A percentile compares a stretch with the other conserved stretches of the same genome.
phyloP scores from a whole-genome alignment of 2,888 invertebrate genomes.

The Amblyjoppa proteus region DNA sequence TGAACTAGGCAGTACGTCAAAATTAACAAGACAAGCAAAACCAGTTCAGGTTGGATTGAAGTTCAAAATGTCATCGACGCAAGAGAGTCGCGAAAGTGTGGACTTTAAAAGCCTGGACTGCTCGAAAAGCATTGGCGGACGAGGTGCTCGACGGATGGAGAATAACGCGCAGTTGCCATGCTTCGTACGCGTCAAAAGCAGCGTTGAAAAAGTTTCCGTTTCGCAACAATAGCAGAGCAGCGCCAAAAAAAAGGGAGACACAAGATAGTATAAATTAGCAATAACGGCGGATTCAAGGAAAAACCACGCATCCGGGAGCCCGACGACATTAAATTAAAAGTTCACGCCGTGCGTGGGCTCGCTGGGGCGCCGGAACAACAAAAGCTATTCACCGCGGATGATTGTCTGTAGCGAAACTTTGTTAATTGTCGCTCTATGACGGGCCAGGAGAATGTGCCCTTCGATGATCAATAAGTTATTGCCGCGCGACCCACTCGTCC shows the following conservation, averaged over 20 bases:
- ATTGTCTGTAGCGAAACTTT: slow-evolving; percentile 54
- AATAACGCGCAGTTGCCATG: not conserved
- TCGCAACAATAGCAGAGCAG: slow-evolving; percentile 1
- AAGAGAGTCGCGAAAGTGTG: not conserved
- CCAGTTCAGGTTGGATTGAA: not conserved
- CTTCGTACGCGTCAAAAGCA: not conserved
- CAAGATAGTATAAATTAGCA: slow-evolving; percentile 20
- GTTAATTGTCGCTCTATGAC: slow-evolving; percentile 51
- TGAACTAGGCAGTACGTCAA: not conserved
- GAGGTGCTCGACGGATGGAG: not conserved
- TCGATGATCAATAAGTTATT: slow-evolving; percentile 19
- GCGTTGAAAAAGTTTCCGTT: slow-evolving; percentile 10
- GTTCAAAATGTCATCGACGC: not conserved
- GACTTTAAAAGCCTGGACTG: not conserved
- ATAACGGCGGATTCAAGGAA: not conserved
- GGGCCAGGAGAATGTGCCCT: not conserved
- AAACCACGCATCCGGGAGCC: slow-evolving; percentile 29
- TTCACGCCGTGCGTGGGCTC: not conserved
- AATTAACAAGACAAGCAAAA: not conserved
- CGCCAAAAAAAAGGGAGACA: not conserved
- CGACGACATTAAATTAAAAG: slow-evolving; percentile 52
- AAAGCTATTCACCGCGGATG: slow-evolving; percentile 17
- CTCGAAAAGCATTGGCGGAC: not conserved
- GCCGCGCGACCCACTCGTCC: slow-evolving; percentile 4
- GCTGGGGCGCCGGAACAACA: not conserved